Conservation (phyloP, 2,888 invertebrate species). For the Criorhina ranunculi region DNA sequence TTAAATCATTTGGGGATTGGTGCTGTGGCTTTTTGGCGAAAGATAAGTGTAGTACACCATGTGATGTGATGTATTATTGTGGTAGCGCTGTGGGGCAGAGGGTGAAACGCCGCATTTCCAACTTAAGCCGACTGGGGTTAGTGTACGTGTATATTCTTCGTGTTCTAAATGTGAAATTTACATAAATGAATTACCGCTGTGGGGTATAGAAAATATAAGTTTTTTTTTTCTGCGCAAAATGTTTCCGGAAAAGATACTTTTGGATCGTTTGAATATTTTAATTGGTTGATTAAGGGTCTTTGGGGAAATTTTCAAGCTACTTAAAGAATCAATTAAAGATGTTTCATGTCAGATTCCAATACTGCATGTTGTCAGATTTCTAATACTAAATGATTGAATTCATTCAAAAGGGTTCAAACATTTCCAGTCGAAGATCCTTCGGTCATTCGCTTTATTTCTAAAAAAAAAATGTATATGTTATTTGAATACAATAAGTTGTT, state of each 20-base stretch:
- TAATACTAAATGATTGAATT: no score
- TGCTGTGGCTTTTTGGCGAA: constrained; percentile 73
- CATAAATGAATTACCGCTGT: constrained; percentile 57
- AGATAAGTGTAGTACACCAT: constrained; percentile 69
- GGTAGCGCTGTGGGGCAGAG: constrained; percentile 31
- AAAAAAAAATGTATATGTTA: neutral
- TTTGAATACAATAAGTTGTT: constrained; percentile 17
- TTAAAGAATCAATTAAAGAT: no score
- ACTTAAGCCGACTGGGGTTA: constrained; percentile 26
- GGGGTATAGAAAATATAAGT: neutral
- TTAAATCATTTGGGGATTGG: constrained; percentile 76
- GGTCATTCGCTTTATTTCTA: neutral
- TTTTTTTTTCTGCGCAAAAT: neutral
- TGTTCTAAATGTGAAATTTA: constrained; percentile 58
- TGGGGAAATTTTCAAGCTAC: neutral
- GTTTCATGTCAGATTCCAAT: no score
- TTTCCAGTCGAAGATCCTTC: neutral
- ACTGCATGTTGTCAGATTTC: no score
- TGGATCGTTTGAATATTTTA: constrained; percentile 11
- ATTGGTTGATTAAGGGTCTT: constrained; percentile 19
- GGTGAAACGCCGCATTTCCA: constrained; percentile 22
- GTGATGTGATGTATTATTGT: constrained; percentile 72
- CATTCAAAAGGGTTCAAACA: no score
- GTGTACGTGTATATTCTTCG: constrained; percentile 34
- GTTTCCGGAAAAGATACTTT: neutral